Evolutionary conservation across 2,797 vertebrate species (phyloP).

Genomic region (Anableps anableps): DNA sequence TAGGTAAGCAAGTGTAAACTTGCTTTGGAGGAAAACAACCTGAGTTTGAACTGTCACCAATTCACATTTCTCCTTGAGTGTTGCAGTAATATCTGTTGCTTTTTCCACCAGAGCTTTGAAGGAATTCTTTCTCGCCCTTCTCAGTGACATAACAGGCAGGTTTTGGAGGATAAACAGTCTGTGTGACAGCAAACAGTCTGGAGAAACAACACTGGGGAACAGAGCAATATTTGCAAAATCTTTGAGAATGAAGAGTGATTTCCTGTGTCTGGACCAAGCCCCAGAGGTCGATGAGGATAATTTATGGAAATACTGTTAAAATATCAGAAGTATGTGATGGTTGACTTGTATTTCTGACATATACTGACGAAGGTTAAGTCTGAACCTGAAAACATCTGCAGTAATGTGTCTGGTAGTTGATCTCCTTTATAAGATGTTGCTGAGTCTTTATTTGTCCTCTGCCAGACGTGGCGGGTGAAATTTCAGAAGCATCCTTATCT

Average conservation of each 20-base stretch:
- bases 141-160: conserved; percentile 63
- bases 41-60: conserved; percentile 28
- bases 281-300: not conserved
- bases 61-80: conserved; percentile 7
- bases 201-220: conserved; percentile 35
- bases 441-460: not conserved
- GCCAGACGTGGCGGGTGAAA: not conserved
- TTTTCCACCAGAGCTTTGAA: conserved; percentile 27
- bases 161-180: conserved; percentile 48
- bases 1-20: conserved; percentile 71
- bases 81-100: conserved; percentile 5
- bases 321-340: not conserved
- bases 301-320: not conserved
- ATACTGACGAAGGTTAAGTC: not conserved
- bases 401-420: not conserved
- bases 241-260: conserved; percentile 28
- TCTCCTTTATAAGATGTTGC: not conserved
- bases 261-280: conserved; percentile 21
- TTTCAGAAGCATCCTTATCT: not conserved
- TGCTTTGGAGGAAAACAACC: conserved; percentile 63
- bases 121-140: conserved; percentile 45
- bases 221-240: not conserved
- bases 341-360: not conserved
- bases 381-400: not conserved
- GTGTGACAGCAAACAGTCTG: conserved; percentile 36